Conservation (phyloP, 1,140 invertebrate species). For the Goniozus legneri region DNA sequence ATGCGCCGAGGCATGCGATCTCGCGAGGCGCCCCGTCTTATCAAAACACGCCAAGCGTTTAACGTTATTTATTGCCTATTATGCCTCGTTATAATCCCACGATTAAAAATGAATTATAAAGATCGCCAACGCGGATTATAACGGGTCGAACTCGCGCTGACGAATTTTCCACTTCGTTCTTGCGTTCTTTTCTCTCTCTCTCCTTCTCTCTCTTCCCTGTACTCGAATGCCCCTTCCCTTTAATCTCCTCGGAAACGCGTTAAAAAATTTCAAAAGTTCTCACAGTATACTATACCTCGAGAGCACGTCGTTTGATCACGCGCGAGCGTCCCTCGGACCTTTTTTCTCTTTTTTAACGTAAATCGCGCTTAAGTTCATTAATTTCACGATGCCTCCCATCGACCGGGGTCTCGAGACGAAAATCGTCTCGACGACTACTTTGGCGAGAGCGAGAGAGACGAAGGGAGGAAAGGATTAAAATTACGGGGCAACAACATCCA, state of each 20-base stretch:
- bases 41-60: slow-evolving; percentile 37
- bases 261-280: slow-evolving; percentile 31
- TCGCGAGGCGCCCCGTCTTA: slow-evolving; percentile 22
- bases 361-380: slow-evolving; percentile 38
- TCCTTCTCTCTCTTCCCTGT: background rate
- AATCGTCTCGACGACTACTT: slow-evolving; percentile 30
- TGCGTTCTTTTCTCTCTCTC: slow-evolving; percentile 5
- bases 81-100: slow-evolving; percentile 4
- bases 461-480: slow-evolving; percentile 35
- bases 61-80: slow-evolving; percentile 40
- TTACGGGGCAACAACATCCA: slow-evolving; percentile 23
- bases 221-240: background rate
- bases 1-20: slow-evolving; percentile 18
- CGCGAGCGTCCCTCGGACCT: slow-evolving; percentile 5
- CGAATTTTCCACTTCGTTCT: too few relatives aligned
- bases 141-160: too few relatives aligned
- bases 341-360: too few relatives aligned
- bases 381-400: slow-evolving; percentile 30
- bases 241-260: slow-evolving; percentile 19
- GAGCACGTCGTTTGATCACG: slow-evolving; percentile 26
- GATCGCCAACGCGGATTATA: too few relatives aligned
- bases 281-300: slow-evolving; percentile 17
- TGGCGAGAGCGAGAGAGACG: too few relatives aligned
- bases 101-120: too few relatives aligned
- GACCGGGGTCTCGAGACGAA: slow-evolving; percentile 20